These are phyloP conservation scores for Prinia subflava DNA, from an alignment of 2,113 vertebrate species.

Conservation along the genomic window DNA sequence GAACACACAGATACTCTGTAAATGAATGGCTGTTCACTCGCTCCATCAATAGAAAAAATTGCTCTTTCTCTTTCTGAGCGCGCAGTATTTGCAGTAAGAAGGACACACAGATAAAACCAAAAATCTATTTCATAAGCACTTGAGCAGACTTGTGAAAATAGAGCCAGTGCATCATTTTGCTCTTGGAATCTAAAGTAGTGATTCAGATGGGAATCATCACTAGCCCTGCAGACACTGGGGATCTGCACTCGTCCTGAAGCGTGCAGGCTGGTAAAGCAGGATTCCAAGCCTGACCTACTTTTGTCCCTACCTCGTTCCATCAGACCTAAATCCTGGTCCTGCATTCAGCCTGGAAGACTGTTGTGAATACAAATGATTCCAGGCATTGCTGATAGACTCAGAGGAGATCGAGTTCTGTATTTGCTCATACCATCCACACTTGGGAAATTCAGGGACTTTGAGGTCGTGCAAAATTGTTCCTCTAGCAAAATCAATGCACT, in stretches of 20 bases:
- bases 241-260: not conserved
- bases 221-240: not conserved
- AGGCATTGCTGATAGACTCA: not conserved
- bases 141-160: slow-evolving; percentile 17
- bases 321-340: slow-evolving; percentile 38
- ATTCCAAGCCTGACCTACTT: slow-evolving; percentile 57
- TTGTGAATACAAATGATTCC: slow-evolving; percentile 41
- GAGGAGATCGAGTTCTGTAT: not conserved
- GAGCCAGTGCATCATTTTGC: not conserved
- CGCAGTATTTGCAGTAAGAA: slow-evolving; percentile 50
- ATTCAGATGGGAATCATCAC: not conserved
- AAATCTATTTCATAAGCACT: slow-evolving; percentile 17
- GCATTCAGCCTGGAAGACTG: slow-evolving; percentile 11
- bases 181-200: not conserved
- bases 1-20: slow-evolving; percentile 48
- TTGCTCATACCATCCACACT: not conserved
- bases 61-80: slow-evolving; percentile 37
- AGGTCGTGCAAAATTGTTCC: not conserved
- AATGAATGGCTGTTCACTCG: slow-evolving; percentile 42
- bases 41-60: slow-evolving; percentile 56
- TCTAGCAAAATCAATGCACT: not conserved
- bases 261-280: not conserved
- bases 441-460: not conserved
- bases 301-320: slow-evolving; percentile 33
- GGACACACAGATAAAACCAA: not conserved